Evolutionary conservation across 2,888 invertebrate genomes (phyloP), one percentile per base, ranked within the genome.

Genomic region (Ornithoptera alexandrae): DNA sequence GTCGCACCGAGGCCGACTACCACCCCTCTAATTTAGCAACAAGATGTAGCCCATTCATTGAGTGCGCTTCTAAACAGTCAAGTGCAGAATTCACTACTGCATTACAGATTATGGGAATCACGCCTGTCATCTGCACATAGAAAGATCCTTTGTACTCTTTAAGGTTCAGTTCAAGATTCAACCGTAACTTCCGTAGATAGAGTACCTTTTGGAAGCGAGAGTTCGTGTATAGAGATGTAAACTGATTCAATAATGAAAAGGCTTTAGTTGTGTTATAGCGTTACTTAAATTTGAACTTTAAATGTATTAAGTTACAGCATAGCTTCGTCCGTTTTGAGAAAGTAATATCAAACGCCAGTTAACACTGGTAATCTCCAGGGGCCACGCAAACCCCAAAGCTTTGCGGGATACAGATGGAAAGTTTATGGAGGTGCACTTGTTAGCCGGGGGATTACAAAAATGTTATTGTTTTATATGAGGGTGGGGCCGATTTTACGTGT

Each of bases 71-170:
- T 74, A 76, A 75, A 80, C 77, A 87, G 89, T 89, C 91, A 90
- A 92, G 91, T 90, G 90, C 88, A 87, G 84, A 89, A 90, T 88
- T 89, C 86, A 82, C 84, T 88, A 82, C 82, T 83, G 82, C 82
- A 84, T 84, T 84, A 86, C 87, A 87, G 90, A 90, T 91, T 90
- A 91, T 89, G 88, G 81, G 90, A 92, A 91, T 92, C 90, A 91
- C 89, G 88, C 85, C 84, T 85, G 42, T 53, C 8, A 61, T n/a
- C 58, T 60, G 65, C 73, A 67, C 72, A 74, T 65, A 59, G 70
- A 76, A 86, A 85, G 20, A 72, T 22, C 77, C 10, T 73, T 75
- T 76, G 61, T 62, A 50, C 56, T 18, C n/a, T 0, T 0, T 10
- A 6, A 1, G 6, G 18, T 2, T 0, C 36, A 67, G 0, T 0